Conservation (phyloP, 1,140 invertebrate species). For the Drosophila arizonae region DNA sequence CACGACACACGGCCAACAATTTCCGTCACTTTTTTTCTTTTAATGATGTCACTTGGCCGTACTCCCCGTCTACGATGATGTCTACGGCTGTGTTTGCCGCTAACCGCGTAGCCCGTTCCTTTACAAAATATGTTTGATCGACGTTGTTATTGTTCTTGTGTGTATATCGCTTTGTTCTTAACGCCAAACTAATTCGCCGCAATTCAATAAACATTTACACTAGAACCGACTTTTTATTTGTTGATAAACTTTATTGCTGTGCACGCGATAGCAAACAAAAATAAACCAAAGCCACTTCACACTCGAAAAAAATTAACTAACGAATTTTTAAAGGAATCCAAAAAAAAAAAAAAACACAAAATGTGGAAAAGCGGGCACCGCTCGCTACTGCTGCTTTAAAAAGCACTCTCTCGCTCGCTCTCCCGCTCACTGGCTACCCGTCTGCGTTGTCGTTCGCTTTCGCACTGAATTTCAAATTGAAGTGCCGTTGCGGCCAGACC, state of each 20-base stretch:
- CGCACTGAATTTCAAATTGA: conserved; percentile 61
- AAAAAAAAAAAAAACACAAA: conserved; percentile 21
- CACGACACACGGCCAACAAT: conserved; percentile 50
- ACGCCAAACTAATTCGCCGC: conserved; percentile 26
- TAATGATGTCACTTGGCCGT: conserved; percentile 55
- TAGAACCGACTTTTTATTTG: conserved; percentile 44
- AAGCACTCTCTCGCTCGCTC: conserved; percentile 28
- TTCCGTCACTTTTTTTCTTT: conserved; percentile 53
- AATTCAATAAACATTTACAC: conserved; percentile 30
- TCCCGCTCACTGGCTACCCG: conserved; percentile 20
- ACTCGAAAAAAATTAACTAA: conserved; percentile 9
- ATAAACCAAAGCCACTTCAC: conserved; percentile 15
- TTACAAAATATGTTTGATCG: conserved; percentile 23
- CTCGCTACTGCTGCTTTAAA: conserved; percentile 24
- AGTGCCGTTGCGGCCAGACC: conserved; percentile 49
- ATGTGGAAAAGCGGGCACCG: conserved; percentile 36
- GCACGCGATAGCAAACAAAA: conserved; percentile 21
- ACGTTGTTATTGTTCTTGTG: conserved; percentile 12
- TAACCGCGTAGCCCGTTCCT: background rate
- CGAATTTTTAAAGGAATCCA: conserved; percentile 25
- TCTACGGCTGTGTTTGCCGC: background rate
- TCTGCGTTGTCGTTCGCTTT: conserved; percentile 57
- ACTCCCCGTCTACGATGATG: conserved; percentile 7
- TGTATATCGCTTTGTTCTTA: conserved; percentile 38
- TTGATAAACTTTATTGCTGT: conserved; percentile 47